A percentile compares a stretch with the other conserved stretches of the same genome.
phyloP scores from a whole-genome alignment of 1,140 invertebrate species.

The Lanistes nyassanus region DNA sequence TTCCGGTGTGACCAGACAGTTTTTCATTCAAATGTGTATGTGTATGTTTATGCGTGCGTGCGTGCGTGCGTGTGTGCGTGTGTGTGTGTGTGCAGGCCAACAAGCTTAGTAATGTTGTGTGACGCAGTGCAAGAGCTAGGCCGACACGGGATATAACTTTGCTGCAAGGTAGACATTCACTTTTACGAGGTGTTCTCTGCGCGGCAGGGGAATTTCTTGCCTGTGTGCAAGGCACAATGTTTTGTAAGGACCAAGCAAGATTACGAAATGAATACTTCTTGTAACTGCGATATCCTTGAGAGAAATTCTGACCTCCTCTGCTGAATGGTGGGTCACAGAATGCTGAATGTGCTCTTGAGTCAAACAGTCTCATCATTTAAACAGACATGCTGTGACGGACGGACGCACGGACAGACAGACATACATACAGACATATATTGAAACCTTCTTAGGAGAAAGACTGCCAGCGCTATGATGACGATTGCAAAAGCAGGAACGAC shows the following conservation, averaged over 20 bases:
- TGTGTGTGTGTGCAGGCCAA: background rate
- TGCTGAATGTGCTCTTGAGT: background rate
- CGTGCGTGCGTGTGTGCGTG: conserved; percentile 11
- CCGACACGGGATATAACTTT: background rate
- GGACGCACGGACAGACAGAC: conserved; percentile 9
- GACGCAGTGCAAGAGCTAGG: background rate
- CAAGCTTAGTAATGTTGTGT: background rate
- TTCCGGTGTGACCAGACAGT: background rate
- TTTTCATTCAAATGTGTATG: background rate
- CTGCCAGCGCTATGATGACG: too few species aligned
- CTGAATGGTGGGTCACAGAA: background rate
- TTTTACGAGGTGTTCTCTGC: background rate
- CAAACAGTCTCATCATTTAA: background rate
- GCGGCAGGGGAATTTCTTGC: background rate
- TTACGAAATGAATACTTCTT: background rate
- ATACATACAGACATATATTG: background rate
- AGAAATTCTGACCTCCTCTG: background rate
- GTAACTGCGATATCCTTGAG: background rate
- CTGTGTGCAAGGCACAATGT: background rate
- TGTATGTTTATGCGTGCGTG: conserved; percentile 9
- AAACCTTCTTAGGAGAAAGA: background rate
- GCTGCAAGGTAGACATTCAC: background rate
- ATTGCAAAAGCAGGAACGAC: background rate
- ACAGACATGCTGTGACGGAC: background rate
- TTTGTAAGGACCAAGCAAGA: background rate